phyloP scores from a whole-genome alignment of 2,888 invertebrate genomes.

The Calameuta filiformis region DNA sequence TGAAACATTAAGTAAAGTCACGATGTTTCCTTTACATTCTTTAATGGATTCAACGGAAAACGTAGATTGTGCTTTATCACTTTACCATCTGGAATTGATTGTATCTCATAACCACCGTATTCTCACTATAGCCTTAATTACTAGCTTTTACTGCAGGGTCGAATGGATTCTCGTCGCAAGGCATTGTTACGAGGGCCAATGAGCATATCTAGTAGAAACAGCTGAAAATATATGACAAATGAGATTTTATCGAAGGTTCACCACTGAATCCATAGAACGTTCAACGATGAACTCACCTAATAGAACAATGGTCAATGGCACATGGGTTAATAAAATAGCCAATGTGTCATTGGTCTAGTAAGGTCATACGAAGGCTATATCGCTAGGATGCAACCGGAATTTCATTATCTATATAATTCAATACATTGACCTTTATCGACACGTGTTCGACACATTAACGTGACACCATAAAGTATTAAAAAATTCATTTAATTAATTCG shows the following conservation, averaged over 20 bases:
- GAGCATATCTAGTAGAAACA: neutral
- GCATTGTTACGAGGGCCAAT: neutral
- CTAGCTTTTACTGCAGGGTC: neutral
- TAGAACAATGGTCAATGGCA: neutral
- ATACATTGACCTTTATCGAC: neutral
- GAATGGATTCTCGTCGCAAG: neutral
- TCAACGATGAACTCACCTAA: neutral
- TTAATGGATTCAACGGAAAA: neutral
- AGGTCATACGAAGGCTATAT: slow-evolving; percentile 8
- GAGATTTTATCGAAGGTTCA: neutral
- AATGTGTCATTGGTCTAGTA: slow-evolving; percentile 20
- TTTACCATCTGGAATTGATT: neutral
- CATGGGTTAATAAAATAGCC: neutral
- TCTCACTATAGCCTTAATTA: too few species aligned
- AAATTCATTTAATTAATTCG: neutral
- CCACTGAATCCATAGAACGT: neutral
- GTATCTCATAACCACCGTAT: neutral
- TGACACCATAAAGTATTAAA: neutral
- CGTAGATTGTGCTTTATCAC: neutral
- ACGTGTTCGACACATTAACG: neutral
- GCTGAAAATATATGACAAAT: neutral
- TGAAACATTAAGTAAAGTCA: neutral
- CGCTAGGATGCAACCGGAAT: neutral
- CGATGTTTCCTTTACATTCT: neutral
- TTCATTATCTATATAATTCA: neutral